phyloP scores from a whole-genome alignment of 1,140 invertebrate species.

The Macrosteles quadrilineatus region DNA sequence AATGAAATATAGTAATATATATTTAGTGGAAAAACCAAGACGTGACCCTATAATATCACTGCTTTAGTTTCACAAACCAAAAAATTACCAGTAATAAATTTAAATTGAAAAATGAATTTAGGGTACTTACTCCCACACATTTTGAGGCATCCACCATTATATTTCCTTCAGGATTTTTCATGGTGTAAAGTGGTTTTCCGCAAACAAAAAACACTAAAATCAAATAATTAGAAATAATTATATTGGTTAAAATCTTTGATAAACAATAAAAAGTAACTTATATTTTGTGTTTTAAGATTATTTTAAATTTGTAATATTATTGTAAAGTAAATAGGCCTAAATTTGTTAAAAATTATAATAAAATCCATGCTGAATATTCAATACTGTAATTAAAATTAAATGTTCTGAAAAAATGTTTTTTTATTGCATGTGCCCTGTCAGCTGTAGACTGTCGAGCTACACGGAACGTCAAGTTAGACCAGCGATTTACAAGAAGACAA shows the following conservation, averaged over 20 bases:
- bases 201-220: conserved; percentile 77
- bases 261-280: not conserved
- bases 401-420: no score
- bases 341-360: not conserved
- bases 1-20: no score
- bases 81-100: no score
- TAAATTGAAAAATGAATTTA: no score
- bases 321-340: not conserved
- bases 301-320: not conserved
- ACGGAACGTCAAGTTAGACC: no score
- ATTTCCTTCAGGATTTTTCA: conserved; percentile 80
- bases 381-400: not conserved
- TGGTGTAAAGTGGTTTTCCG: conserved; percentile 76
- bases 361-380: not conserved
- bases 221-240: conserved; percentile 41
- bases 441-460: no score
- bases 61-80: no score
- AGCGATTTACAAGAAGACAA: no score
- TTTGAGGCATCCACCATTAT: conserved; percentile 73
- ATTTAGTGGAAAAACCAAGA: no score
- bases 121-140: conserved; percentile 81
- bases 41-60: no score
- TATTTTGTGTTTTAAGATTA: not conserved
- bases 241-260: not conserved
- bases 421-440: no score